Evolutionary conservation across 2,888 invertebrate species (phyloP).

Genomic region (Dysmachus trigonus): DNA sequence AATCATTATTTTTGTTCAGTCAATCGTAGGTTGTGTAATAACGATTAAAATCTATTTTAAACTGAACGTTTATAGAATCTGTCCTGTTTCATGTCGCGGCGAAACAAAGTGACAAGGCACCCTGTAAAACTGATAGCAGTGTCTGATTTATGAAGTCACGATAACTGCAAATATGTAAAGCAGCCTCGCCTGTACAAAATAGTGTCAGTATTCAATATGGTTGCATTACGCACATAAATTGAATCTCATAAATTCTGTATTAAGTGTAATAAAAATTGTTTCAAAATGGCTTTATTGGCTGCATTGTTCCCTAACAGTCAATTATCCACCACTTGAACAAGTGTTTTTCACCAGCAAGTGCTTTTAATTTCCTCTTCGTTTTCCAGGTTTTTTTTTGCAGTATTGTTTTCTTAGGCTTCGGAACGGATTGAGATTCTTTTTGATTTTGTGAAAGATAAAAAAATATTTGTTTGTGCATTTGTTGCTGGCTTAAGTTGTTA

Average conservation of each 20-base stretch:
- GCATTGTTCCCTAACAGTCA: background rate
- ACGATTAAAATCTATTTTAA: background rate
- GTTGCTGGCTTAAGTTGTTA: background rate
- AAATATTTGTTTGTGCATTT: background rate
- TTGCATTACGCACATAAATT: background rate
- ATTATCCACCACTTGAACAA: background rate
- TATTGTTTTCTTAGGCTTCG: background rate
- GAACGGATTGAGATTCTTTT: background rate
- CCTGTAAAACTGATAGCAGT: background rate
- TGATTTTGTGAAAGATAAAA: slow-evolving; percentile 8
- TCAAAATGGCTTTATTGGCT: background rate
- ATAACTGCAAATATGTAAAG: background rate
- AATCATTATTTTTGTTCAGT: background rate
- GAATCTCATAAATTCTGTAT: background rate
- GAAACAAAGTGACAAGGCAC: background rate
- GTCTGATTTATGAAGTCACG: background rate
- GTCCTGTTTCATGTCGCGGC: background rate
- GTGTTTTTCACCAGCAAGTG: background rate
- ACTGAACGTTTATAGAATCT: background rate
- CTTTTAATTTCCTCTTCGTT: background rate
- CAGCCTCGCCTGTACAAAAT: background rate
- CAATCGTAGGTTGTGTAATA: background rate
- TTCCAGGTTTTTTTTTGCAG: background rate
- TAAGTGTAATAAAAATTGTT: background rate
- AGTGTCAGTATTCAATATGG: background rate